phyloP scores from a whole-genome alignment of 2,888 invertebrate species.

The Drosophila subquinaria region DNA sequence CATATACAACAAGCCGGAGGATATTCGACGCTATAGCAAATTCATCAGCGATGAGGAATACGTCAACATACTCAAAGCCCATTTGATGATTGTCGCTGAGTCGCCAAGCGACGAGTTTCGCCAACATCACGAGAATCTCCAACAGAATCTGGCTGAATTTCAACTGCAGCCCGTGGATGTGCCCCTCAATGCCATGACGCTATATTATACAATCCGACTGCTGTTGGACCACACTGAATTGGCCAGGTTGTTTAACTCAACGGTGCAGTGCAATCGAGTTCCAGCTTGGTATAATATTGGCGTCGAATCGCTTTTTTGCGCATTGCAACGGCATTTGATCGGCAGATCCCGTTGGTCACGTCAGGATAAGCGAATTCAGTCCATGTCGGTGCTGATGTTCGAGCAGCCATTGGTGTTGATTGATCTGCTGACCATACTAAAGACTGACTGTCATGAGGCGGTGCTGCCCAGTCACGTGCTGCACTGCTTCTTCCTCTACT shows the following conservation, averaged over 20 bases:
- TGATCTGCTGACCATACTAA: constrained; percentile 72
- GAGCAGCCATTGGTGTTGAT: constrained; percentile 70
- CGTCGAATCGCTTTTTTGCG: constrained; percentile 54
- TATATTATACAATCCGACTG: constrained; percentile 55
- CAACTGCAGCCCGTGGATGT: constrained; percentile 14
- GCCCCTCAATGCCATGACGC: constrained; percentile 51
- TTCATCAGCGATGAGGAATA: constrained; percentile 38
- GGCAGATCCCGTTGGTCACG: constrained; percentile 3
- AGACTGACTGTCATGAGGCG: constrained; percentile 68
- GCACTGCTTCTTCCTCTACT: constrained; percentile 74
- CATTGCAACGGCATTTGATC: constrained; percentile 36
- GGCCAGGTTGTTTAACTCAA: constrained; percentile 57
- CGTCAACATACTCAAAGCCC: constrained; percentile 61
- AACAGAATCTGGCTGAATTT: constrained; percentile 38
- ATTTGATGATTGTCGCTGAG: constrained; percentile 53
- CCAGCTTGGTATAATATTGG: constrained; percentile 67
- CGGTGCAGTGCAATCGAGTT: constrained; percentile 43
- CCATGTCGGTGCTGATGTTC: constrained; percentile 42
- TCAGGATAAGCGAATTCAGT: constrained; percentile 27
- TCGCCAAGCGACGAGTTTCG: constrained; percentile 39
- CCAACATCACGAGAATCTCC: constrained; percentile 39
- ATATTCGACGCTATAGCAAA: constrained; percentile 54
- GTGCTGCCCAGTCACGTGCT: constrained; percentile 68
- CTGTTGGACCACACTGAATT: constrained; percentile 69
- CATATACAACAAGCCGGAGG: constrained; percentile 64